These are phyloP conservation scores for Peromyscus maniculatus DNA, from an alignment of 2,113 vertebrate species.

Conservation along the genomic window DNA sequence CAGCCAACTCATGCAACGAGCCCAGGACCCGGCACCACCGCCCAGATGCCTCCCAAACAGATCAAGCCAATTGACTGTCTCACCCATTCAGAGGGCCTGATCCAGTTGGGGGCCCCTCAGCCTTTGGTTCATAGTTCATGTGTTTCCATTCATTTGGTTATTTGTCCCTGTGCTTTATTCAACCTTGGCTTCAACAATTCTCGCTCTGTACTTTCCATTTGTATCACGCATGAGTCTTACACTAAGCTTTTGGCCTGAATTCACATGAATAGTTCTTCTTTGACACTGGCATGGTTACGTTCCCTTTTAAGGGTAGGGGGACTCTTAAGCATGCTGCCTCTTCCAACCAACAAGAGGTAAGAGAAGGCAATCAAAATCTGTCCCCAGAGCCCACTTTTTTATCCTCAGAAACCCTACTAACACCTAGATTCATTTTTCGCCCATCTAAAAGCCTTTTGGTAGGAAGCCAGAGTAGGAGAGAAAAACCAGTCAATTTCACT, in stretches of 20 bases:
- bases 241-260: conserved; percentile 52
- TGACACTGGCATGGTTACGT: neutral
- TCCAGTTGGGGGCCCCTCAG: no score
- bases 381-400: neutral
- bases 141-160: no score
- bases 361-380: neutral
- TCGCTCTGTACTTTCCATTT: conserved; percentile 47
- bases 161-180: no score
- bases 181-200: no score
- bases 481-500: neutral
- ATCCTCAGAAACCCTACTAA: neutral
- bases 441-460: neutral
- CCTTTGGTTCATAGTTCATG: no score
- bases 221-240: neutral
- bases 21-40: no score
- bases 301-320: conserved; percentile 52
- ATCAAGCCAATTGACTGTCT: no score
- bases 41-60: no score
- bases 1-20: no score
- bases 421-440: neutral
- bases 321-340: conserved; percentile 17
- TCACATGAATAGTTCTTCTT: conserved; percentile 56
- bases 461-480: conserved; percentile 36
- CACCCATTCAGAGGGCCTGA: no score
- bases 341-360: conserved; percentile 14